Base-by-base conservation (phyloP, 2,797 vertebrate species). In the Epinephelus coioides region DNA sequence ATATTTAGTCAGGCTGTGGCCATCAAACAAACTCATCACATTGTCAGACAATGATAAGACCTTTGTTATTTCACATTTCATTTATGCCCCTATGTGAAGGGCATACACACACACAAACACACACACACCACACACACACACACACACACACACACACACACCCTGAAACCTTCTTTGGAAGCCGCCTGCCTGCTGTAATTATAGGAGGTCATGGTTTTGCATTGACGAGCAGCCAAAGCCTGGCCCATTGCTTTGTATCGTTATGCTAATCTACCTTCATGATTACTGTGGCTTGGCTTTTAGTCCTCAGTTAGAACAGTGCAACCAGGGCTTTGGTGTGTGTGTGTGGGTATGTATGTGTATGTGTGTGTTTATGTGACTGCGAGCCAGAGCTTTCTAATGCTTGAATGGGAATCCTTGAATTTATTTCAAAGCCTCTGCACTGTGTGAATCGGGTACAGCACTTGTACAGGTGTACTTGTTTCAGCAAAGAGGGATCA, bases 201-300 rank as follows among this genome's bases (percentile, higher is more conserved):
- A 87, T 71, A 79, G 76, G 81, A 88, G 89, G 86, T 89, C 88
- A 91, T 69, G 82, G 88, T 90, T 92, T 73, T 81, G 78, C 69
- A 84, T 88, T 83, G 83, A 86, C 50, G 46, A 75, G 73, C 78
- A 86, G 81, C 78, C 87, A 87, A 59, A 86, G 68, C 55, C 46
- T 51, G 55, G 79, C 70, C 64, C 70, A 25, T 60, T 82, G 83
- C 82, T 91, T 90, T 84, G 86, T 88, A 80, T 82, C 60, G 54
- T 80, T 89, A 91, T 92, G 89, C 81, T 90, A 89, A 92, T 92
- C 76, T 80, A 73, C 75, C 73, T 81, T 75, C 56, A 72, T 88
- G 78, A 88, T 89, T 86, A 82, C 75, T 71, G 73, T 81, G 78
- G 75, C 68, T 81, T 78, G 73, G 73, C 78, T 91, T 82, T 85